A percentile compares a stretch with the other conserved stretches of the same genome.
Conservation (phyloP, 2,888 invertebrate species). For the Apotomis turbidana region DNA sequence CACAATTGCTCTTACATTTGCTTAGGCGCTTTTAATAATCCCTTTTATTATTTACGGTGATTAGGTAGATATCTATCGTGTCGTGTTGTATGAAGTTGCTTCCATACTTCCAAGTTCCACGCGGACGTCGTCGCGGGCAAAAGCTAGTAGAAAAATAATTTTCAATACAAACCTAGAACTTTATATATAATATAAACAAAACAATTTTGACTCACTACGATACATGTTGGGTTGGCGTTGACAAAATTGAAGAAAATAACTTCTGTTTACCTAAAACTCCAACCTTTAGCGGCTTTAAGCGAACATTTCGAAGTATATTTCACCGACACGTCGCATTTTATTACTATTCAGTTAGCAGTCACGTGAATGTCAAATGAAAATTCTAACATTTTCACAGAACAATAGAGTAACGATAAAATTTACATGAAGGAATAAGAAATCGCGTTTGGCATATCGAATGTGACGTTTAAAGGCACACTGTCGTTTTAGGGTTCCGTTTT, state of each 20-base stretch:
- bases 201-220: no score
- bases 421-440: constrained; percentile 61
- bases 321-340: constrained; percentile 17
- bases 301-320: not conserved
- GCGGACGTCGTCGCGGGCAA: no score
- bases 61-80: no score
- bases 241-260: not conserved
- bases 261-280: not conserved
- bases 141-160: no score
- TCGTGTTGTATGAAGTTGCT: no score
- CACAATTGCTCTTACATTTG: no score
- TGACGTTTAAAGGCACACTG: constrained; percentile 50
- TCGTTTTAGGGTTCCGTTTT: constrained; percentile 36
- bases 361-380: constrained; percentile 34
- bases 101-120: no score
- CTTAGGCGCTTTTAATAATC: no score
- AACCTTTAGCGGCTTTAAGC: not conserved
- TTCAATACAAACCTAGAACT: no score
- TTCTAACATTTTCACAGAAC: constrained; percentile 27
- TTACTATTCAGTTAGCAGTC: constrained; percentile 37
- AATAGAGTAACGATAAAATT: constrained; percentile 53
- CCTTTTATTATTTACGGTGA: no score
- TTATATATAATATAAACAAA: no score
- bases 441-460: constrained; percentile 50
- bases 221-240: not conserved